Conservation (phyloP, 2,113 vertebrate genomes). For the Kobus ellipsiprymnus region DNA sequence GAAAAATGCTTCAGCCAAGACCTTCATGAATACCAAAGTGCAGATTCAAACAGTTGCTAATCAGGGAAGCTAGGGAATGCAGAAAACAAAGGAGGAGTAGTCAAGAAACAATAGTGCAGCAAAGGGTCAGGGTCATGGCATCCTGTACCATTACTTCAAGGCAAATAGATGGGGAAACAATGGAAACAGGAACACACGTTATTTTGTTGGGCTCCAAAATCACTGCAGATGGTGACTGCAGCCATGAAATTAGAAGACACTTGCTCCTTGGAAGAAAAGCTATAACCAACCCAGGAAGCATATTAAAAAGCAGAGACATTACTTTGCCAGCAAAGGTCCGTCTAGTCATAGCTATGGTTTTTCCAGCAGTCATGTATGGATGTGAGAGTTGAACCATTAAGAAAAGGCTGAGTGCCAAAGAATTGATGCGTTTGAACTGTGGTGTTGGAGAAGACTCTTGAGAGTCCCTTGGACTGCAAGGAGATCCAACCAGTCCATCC, state of each 20-base stretch:
- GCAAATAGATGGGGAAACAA: not conserved
- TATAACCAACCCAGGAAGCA: not conserved
- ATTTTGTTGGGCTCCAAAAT: not conserved
- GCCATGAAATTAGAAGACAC: not conserved
- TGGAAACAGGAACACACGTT: not conserved
- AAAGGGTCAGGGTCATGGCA: not conserved
- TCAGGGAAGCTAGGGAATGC: not conserved
- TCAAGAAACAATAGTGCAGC: not conserved
- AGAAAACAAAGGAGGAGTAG: not conserved
- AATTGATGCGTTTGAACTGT: not conserved
- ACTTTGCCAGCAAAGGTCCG: not conserved
- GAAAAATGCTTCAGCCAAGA: not conserved
- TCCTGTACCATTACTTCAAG: not conserved
- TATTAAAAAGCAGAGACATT: not conserved
- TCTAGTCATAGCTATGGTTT: not conserved
- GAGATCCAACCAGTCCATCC: not conserved
- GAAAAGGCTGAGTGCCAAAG: not conserved
- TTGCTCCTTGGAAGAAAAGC: not conserved
- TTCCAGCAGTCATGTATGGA: not conserved
- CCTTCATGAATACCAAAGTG: not conserved
- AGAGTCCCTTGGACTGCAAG: not conserved
- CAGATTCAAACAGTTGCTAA: not conserved
- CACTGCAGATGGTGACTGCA: not conserved
- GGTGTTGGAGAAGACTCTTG: not conserved
- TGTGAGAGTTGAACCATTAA: not conserved